Evolutionary conservation across 2,797 vertebrate genomes (phyloP), one percentile per base, ranked within the genome.

Genomic region (Danio tinwini): DNA sequence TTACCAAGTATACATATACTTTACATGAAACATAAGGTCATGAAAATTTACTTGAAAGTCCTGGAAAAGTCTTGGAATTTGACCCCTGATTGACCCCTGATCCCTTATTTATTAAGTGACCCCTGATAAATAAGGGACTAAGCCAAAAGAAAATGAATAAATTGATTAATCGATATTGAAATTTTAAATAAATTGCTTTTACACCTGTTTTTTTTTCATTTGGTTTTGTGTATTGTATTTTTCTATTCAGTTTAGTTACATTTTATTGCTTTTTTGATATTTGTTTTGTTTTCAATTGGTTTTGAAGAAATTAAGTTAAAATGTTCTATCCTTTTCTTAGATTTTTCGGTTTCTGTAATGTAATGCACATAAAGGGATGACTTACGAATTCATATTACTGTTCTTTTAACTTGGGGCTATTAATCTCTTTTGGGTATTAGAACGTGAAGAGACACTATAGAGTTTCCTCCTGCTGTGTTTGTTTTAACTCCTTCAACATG

Each of bases 401-500:
- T 79, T 81, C 68, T 79, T 76, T 81, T 76, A 84, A 84, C 77
- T 61, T 65, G 42, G 70, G 81, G 82, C 74, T 81, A 78, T 85
- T 84, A 69, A 84, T 85, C 82, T 85, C 70, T 74, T 81, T 71
- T 55, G 61, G 74, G 68, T 82, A 85, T 81, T 65, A 81, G 78
- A 78, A 65, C 16, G 67, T 69, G 62, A 59, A 82, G 74, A 81
- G 80, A 81, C 75, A 53, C 80, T 82, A 53, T 83, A 69, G 74
- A 76, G 77, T 85, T 84, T 85, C 80, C 72, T 82, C 44, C 71
- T 64, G 39, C 69, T 77, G 68, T 76, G 59, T 76, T 77, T 85
- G 76, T 70, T 83, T 82, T 79, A 83, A 83, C 81, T 84, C 78
- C 59, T 76, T 84, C 83, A 84, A 73, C 81, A 82, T 81, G 71